Conservation (phyloP, 2,888 invertebrate species). For the Drosophila barbarae region DNA sequence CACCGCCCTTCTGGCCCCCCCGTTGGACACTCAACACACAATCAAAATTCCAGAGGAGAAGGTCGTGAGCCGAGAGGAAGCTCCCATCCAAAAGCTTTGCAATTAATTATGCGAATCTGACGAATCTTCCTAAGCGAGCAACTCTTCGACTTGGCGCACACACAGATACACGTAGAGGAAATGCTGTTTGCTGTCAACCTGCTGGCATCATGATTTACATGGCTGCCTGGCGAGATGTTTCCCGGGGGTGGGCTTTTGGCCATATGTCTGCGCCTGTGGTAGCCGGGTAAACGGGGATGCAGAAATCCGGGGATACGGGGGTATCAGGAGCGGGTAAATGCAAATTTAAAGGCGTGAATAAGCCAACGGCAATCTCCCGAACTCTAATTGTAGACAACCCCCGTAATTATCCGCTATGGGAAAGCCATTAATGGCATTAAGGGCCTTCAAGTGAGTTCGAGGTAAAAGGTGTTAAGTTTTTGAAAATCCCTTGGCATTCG, state of each 20-base stretch:
- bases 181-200: conserved; percentile 68
- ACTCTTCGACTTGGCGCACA: conserved; percentile 69
- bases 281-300: background rate
- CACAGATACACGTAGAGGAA: conserved; percentile 37
- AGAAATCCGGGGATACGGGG: background rate
- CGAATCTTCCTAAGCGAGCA: conserved; percentile 71
- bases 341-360: conserved; percentile 75
- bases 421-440: conserved; percentile 78
- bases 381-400: conserved; percentile 71
- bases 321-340: conserved; percentile 48
- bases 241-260: conserved; percentile 19
- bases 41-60: conserved; percentile 73
- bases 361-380: conserved; percentile 56
- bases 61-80: conserved; percentile 52
- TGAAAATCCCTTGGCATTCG: conserved; percentile 1
- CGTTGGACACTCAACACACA: conserved; percentile 56
- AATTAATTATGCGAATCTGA: conserved; percentile 78
- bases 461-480: conserved; percentile 19
- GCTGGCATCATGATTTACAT: conserved; percentile 73
- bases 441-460: conserved; percentile 49
- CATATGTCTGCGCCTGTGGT: conserved; percentile 47
- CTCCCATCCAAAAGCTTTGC: conserved; percentile 62
- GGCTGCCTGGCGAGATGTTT: conserved; percentile 46
- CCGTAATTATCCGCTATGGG: conserved; percentile 75
- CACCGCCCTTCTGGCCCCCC: background rate